Evolutionary conservation across 2,113 vertebrate genomes (phyloP).

Genomic region (Nansenia antarctica): DNA sequence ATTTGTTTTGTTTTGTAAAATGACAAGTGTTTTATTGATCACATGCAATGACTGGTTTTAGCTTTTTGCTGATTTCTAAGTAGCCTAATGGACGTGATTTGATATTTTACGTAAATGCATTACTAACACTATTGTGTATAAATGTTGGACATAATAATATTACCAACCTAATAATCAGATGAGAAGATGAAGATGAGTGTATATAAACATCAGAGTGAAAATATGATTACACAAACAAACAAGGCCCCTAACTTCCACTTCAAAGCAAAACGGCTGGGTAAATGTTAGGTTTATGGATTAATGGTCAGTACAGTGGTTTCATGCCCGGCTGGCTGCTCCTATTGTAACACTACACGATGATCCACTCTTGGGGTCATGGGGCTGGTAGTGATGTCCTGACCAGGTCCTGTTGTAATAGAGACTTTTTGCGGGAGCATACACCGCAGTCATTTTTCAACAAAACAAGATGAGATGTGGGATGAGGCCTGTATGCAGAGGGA

Average conservation of each 20-base stretch:
- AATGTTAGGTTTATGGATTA: background rate
- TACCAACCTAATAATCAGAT: background rate
- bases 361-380: background rate
- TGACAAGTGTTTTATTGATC: background rate
- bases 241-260: background rate
- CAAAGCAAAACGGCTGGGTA: background rate
- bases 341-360: background rate
- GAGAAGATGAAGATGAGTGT: background rate
- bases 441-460: slow-evolving; percentile 24
- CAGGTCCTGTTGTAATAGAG: slow-evolving; percentile 8
- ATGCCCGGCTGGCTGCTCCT: background rate
- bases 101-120: too few relatives aligned
- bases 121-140: background rate
- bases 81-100: background rate
- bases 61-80: background rate
- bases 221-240: background rate
- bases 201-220: background rate
- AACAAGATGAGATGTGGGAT: slow-evolving; percentile 10
- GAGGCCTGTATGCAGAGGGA: background rate
- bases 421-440: background rate
- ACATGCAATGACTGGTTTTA: background rate
- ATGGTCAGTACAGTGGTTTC: background rate
- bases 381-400: background rate
- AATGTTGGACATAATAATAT: background rate
- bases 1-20: background rate